Evolutionary conservation across 2,113 vertebrate species (phyloP), one percentile per base, ranked within the genome.

Genomic region (Lophochroa leadbeateri): DNA sequence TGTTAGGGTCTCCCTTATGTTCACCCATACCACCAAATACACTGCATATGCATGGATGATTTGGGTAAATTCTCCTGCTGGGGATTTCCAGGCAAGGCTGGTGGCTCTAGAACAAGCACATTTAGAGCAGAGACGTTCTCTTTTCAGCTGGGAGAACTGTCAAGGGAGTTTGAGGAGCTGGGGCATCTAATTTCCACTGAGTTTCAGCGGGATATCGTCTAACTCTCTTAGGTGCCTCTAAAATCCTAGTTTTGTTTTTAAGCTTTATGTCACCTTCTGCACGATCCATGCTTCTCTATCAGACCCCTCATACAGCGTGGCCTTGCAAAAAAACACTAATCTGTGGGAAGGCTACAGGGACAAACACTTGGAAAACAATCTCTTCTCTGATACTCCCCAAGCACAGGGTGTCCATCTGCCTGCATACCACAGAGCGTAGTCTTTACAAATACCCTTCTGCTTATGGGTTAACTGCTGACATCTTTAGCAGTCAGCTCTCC

Each of bases 301-400:
- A 75, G 82, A 83, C 16, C 72, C 18, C 60, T 96, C 57, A 69
- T 57, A 65, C 17, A 49, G 39, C 10, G 25, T 49, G 57, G 74
- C 77, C 74, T 94, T 85, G 77, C 43, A 86, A 69, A 89, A 87
- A 70, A 65, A 0, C 11, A 31, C 41, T 33, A 24, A 81, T 72
- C 77, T 92, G 72, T 86, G 77, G 65, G 78, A 94, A 92, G 74
- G 41, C 37, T 96, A 87, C 71, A 60, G 81, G 69, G 69, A 94
- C 35, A 76, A 87, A 69, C 65, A 91, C 37, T 94, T 94, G 69
- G 68, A 94, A 91, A 86, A 43, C 50, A 24, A 43, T 37, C 80
- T 63, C 53, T 49, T 37, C 80, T 63, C 53, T 49, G 70, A 53
- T 72, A 77, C 15, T 94, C 84, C 64, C 82, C 76, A 90, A 84